Percentiles rank a stretch among this genome's conserved stretches.
These are phyloP conservation scores for Rhegmatorhina hoffmannsi DNA, from an alignment of 2,113 vertebrate genomes.

Conservation along the genomic window DNA sequence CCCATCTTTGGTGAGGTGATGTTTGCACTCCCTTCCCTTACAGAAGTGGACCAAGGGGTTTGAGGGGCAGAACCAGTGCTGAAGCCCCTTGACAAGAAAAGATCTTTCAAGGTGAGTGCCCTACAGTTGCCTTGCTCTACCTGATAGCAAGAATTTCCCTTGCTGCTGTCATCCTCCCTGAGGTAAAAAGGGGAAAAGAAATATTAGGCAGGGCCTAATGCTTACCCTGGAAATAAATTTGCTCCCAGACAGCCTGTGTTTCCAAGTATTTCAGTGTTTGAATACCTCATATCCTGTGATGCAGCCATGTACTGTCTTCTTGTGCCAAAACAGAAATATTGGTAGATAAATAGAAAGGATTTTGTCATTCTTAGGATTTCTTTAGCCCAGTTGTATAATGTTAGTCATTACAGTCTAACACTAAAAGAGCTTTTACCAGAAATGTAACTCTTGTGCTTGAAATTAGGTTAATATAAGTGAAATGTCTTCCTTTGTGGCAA, in stretches of 20 bases:
- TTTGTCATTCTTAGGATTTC: background rate
- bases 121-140: background rate
- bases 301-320: background rate
- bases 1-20: background rate
- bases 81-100: background rate
- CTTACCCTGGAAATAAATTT: background rate
- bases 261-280: background rate
- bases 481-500: background rate
- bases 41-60: background rate
- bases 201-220: background rate
- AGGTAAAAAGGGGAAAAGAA: background rate
- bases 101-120: accelerated
- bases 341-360: background rate
- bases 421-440: background rate
- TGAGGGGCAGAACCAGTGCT: background rate
- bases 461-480: background rate
- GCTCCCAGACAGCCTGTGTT: background rate
- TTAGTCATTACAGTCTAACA: background rate
- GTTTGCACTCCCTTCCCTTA: background rate
- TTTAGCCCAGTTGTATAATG: background rate
- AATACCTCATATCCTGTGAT: background rate
- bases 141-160: background rate
- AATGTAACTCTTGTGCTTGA: background rate
- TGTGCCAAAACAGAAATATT: background rate
- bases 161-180: background rate